Evolutionary conservation across 2,888 invertebrate species (phyloP).

Genomic region (Meteorus colon): DNA sequence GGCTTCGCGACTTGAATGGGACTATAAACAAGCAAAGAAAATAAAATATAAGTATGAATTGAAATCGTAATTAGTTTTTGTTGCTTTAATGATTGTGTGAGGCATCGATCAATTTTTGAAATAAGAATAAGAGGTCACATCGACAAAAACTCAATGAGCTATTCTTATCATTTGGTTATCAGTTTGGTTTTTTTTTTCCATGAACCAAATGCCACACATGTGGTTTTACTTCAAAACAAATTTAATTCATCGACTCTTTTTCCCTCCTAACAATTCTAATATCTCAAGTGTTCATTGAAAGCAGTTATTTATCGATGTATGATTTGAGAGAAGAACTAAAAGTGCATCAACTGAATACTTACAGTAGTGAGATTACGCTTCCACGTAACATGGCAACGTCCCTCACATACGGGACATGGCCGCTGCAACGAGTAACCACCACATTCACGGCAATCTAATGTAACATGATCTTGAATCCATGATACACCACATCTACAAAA

Average conservation of each 20-base stretch:
- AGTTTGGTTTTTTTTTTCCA: neutral
- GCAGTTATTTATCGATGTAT: conserved; percentile 15
- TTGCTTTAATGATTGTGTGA: neutral
- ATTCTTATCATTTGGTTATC: neutral
- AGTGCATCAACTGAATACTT: conserved; percentile 62
- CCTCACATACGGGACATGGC: conserved; percentile 85
- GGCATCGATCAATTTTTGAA: neutral
- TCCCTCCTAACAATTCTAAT: neutral
- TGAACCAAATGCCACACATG: neutral
- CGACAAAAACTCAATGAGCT: neutral
- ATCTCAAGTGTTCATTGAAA: neutral
- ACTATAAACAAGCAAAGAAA: conserved; percentile 75
- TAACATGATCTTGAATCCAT: conserved; percentile 86
- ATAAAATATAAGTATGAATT: neutral
- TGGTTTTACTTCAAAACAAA: neutral
- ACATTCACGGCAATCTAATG: conserved; percentile 86
- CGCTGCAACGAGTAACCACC: conserved; percentile 85
- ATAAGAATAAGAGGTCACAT: neutral
- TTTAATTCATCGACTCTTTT: neutral
- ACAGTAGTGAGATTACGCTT: conserved; percentile 86
- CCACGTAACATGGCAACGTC: conserved; percentile 83
- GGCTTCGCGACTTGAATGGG: conserved; percentile 82
- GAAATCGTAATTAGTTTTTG: no score
- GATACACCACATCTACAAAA: conserved; percentile 83
- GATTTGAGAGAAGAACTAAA: neutral